These are phyloP conservation scores for Anser cygnoides DNA, from an alignment of 2,113 vertebrate species.

Conservation along the genomic window DNA sequence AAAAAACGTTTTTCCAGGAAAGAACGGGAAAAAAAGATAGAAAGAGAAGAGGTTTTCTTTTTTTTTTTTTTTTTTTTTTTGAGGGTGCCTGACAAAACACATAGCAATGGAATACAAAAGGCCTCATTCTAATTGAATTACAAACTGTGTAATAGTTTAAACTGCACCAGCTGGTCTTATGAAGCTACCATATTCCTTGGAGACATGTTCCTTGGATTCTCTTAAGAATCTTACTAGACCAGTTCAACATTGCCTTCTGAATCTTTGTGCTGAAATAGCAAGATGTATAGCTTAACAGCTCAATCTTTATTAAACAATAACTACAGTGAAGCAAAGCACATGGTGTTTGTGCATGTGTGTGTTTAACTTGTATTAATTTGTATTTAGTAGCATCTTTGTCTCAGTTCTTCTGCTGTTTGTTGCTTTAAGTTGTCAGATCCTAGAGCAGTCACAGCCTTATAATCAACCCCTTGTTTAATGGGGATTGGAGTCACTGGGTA, in stretches of 20 bases:
- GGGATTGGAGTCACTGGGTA: neutral
- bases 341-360: neutral
- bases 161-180: slow-evolving; percentile 70
- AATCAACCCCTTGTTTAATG: neutral
- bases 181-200: slow-evolving; percentile 72
- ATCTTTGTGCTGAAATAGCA: neutral
- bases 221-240: slow-evolving; percentile 20
- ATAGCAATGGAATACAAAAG: slow-evolving; percentile 46
- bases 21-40: neutral
- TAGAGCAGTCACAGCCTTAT: neutral
- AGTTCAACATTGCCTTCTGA: slow-evolving; percentile 29
- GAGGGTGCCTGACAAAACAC: slow-evolving; percentile 50
- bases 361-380: slow-evolving; percentile 9
- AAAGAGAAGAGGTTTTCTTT: neutral
- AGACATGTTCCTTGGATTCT: slow-evolving; percentile 43
- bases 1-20: slow-evolving; percentile 31
- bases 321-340: neutral
- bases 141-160: slow-evolving; percentile 74
- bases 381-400: neutral
- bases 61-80: slow-evolving; percentile 33
- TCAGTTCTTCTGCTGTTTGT: neutral
- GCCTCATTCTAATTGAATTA: slow-evolving; percentile 71
- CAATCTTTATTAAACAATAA: slow-evolving; percentile 19
- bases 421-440: neutral
- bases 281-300: neutral